Conservation (phyloP, 2,113 vertebrate genomes). For the Garra rufa region DNA sequence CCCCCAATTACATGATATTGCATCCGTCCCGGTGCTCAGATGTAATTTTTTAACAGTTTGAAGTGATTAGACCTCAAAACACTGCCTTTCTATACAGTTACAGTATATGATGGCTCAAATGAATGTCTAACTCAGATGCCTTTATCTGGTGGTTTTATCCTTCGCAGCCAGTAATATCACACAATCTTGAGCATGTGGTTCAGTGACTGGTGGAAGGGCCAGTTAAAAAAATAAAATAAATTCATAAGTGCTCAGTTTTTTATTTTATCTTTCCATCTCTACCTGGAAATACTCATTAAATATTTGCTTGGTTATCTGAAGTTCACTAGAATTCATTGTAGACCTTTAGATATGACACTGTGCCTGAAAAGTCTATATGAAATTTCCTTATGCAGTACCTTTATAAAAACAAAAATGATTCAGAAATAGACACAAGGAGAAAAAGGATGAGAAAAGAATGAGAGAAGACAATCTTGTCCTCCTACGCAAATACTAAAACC, state of each 20-base stretch:
- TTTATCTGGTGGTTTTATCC: background rate
- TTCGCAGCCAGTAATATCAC: background rate
- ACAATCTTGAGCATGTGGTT: background rate
- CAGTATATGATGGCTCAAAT: background rate
- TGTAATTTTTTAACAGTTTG: background rate
- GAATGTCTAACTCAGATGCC: background rate
- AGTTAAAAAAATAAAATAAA: background rate
- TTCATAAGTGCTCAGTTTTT: background rate
- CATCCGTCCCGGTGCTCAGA: background rate
- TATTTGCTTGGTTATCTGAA: background rate
- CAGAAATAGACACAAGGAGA: background rate
- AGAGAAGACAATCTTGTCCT: background rate
- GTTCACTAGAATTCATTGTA: background rate
- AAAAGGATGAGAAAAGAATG: background rate
- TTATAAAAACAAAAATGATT: background rate
- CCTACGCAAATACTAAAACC: background rate
- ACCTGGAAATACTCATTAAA: background rate
- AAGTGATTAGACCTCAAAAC: background rate
- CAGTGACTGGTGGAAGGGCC: background rate
- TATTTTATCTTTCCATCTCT: background rate
- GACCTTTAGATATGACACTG: background rate
- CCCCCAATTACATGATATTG: slow-evolving; percentile 51
- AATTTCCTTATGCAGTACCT: background rate
- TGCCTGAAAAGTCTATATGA: background rate
- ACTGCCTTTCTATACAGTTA: background rate